Conservation (phyloP, 1,140 invertebrate genomes). For the Apocrypta bakeri region DNA sequence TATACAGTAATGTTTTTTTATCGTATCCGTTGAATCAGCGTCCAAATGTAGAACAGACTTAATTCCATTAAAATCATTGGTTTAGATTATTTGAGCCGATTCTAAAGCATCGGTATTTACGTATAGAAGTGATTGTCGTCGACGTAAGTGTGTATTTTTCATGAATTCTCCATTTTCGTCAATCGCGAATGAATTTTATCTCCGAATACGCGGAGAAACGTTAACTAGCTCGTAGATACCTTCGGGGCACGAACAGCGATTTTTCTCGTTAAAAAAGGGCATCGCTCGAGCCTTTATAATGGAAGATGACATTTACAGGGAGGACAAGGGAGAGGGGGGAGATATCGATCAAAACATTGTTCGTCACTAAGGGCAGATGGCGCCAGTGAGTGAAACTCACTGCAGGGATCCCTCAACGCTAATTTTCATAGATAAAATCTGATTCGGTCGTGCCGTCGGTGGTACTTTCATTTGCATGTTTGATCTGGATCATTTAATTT, state of each 20-base stretch:
- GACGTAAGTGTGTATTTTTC: background rate
- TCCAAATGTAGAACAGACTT: conserved; percentile 27
- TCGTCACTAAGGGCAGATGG: conserved; percentile 17
- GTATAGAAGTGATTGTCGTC: background rate
- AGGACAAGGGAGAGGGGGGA: too few species aligned
- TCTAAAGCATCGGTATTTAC: conserved; percentile 3
- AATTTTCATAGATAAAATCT: conserved; percentile 50
- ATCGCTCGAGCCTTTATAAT: conserved; percentile 5
- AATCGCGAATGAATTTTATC: too few species aligned
- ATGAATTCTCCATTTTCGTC: background rate
- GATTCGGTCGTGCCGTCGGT: conserved; percentile 8
- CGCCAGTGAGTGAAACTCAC: too few species aligned
- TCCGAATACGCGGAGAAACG: too few species aligned
- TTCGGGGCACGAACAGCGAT: background rate
- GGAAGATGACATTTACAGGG: conserved; percentile 30
- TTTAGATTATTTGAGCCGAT: background rate
- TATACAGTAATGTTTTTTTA: background rate
- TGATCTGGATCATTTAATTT: conserved; percentile 40
- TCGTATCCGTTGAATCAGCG: conserved; percentile 1
- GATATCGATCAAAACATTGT: conserved; percentile 41
- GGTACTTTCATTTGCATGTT: conserved; percentile 33
- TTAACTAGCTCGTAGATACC: too few species aligned
- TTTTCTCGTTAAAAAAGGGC: conserved; percentile 23
- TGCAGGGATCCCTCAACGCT: background rate
- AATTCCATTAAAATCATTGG: background rate